Percentiles rank a stretch among this genome's conserved stretches.
phyloP scores from a whole-genome alignment of 2,888 invertebrate genomes.

The Trissolcus japonicus region DNA sequence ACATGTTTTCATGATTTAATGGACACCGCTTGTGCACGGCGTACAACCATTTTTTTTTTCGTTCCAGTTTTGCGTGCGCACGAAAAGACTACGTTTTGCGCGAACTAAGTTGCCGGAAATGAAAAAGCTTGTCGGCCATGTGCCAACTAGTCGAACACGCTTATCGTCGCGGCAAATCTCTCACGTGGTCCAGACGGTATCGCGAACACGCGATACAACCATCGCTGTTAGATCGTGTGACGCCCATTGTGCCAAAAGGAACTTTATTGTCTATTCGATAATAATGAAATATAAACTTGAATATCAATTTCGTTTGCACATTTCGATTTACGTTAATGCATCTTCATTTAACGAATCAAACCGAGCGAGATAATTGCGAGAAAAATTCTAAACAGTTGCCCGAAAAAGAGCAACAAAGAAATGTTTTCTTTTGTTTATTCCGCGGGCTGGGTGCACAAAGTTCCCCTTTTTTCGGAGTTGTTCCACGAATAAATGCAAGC shows the following conservation, averaged over 20 bases:
- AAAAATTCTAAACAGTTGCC: too few species aligned
- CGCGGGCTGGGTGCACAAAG: too few species aligned
- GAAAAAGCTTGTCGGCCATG: conserved; percentile 49
- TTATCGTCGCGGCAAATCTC: conserved; percentile 57
- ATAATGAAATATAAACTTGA: conserved; percentile 34
- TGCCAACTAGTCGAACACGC: conserved; percentile 50
- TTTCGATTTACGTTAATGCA: background rate
- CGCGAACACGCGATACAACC: conserved; percentile 45
- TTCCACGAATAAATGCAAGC: conserved; percentile 13
- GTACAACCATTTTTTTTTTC: background rate
- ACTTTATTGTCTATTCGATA: conserved; percentile 49
- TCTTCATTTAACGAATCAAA: background rate
- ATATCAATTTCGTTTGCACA: background rate
- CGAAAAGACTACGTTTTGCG: conserved; percentile 14
- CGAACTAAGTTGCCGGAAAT: conserved; percentile 47
- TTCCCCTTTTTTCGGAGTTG: conserved; percentile 1
- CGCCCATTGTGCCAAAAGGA: conserved; percentile 40
- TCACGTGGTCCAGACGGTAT: conserved; percentile 51
- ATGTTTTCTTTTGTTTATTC: too few species aligned
- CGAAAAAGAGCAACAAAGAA: too few species aligned
- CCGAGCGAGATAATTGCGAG: too few species aligned
- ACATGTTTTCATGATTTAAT: too few species aligned
- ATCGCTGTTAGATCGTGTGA: conserved; percentile 46
- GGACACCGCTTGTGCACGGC: background rate
- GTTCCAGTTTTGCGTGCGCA: background rate